phyloP scores from a whole-genome alignment of 2,797 vertebrate species.

The Jordanella pulchra region DNA sequence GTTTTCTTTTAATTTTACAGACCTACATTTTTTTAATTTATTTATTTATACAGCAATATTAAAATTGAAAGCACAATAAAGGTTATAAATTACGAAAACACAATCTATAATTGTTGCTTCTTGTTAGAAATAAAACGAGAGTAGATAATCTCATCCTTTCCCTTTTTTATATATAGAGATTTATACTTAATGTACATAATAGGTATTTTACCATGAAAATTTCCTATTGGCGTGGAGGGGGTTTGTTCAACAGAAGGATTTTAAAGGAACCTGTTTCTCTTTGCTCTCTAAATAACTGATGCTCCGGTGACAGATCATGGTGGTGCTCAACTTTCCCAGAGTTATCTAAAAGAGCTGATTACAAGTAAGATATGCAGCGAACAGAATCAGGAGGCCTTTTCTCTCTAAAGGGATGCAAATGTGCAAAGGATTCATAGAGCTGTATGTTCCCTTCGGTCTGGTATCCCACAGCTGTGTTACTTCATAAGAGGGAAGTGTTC shows the following conservation, averaged over 20 bases:
- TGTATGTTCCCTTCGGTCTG: conserved; percentile 7
- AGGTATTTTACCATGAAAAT: background rate
- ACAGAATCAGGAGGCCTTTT: background rate
- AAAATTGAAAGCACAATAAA: background rate
- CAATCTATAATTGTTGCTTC: background rate
- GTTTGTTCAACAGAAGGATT: conserved; percentile 16
- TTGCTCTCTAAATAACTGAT: conserved; percentile 17
- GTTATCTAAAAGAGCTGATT: conserved; percentile 40
- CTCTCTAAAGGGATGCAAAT: conserved; percentile 31
- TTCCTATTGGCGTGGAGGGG: background rate
- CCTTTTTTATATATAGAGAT: background rate
- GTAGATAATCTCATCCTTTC: background rate
- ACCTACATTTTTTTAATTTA: too few relatives aligned
- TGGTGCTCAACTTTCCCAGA: conserved; percentile 5
- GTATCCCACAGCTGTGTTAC: conserved; percentile 1
- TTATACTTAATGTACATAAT: background rate
- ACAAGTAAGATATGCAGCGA: conserved; percentile 16
- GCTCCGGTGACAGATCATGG: conserved; percentile 34
- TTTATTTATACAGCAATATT: background rate
- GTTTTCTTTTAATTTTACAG: too few relatives aligned
- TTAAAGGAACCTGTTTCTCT: conserved; percentile 29
- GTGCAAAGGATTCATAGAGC: background rate
- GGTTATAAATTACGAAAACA: background rate
- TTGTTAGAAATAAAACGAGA: background rate
- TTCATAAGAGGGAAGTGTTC: conserved; percentile 13